A percentile compares a stretch with the other conserved stretches of the same genome.
These are phyloP conservation scores for Sebastes matsubarae DNA, from an alignment of 2,797 vertebrate genomes.

Conservation along the genomic window DNA sequence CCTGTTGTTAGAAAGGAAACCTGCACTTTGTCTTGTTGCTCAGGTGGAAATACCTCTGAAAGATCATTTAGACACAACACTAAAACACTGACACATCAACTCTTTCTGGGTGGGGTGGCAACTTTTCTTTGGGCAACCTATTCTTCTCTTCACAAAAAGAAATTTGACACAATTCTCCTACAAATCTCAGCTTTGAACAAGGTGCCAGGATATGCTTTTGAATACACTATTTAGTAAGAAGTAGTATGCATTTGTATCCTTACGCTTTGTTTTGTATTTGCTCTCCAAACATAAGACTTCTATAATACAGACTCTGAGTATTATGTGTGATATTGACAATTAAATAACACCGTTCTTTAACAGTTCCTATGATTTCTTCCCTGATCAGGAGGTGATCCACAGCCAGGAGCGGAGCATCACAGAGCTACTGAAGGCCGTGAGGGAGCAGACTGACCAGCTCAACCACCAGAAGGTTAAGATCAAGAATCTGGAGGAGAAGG, in stretches of 20 bases:
- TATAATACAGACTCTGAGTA: not conserved
- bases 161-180: not conserved
- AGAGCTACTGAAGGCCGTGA: constrained; percentile 86
- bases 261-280: not conserved
- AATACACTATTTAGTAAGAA: not conserved
- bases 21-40: not conserved
- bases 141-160: not conserved
- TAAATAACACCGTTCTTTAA: not conserved
- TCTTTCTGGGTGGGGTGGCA: not conserved
- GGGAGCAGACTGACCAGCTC: constrained; percentile 87
- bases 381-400: constrained; percentile 85
- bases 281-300: not conserved
- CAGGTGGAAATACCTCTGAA: not conserved
- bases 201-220: not conserved
- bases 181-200: not conserved
- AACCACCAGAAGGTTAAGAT: constrained; percentile 89
- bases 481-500: constrained; percentile 89
- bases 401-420: constrained; percentile 88
- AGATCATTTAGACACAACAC: not conserved
- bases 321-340: not conserved
- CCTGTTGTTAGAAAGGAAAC: not conserved
- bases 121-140: not conserved
- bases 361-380: not conserved
- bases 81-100: not conserved
- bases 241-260: not conserved